Conservation (phyloP, 2,888 invertebrate genomes). For the Latrodectus elegans region DNA sequence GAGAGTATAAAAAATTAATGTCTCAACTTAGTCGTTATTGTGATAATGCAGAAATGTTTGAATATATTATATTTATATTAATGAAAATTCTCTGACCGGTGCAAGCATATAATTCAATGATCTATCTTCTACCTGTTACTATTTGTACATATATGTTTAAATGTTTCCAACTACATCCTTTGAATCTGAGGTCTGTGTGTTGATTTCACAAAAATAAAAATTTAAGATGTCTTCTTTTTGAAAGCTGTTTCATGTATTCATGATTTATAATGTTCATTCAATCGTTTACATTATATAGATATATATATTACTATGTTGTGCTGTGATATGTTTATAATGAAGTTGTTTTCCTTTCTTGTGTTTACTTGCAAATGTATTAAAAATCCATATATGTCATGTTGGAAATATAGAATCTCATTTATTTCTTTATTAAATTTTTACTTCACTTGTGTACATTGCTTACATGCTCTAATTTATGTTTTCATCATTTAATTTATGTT, state of each 20-base stretch:
- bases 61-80: neutral
- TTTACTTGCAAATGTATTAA: neutral
- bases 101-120: neutral
- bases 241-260: neutral
- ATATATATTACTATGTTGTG: constrained; percentile 3
- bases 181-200: neutral
- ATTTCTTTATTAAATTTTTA: too few relatives aligned
- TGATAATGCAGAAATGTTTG: neutral
- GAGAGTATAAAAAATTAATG: neutral
- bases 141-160: constrained; percentile 1
- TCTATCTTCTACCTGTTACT: neutral
- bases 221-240: neutral
- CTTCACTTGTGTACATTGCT: neutral
- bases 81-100: neutral
- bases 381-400: neutral
- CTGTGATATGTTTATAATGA: neutral
- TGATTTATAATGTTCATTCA: neutral
- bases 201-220: neutral
- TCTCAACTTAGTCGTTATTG: neutral
- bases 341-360: neutral
- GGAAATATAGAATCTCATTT: neutral
- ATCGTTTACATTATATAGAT: neutral
- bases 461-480: neutral
- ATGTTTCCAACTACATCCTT: neutral
- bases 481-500: too few relatives aligned